phyloP scores from a whole-genome alignment of 2,113 vertebrate species.

The Hippoglossus stenolepis region DNA sequence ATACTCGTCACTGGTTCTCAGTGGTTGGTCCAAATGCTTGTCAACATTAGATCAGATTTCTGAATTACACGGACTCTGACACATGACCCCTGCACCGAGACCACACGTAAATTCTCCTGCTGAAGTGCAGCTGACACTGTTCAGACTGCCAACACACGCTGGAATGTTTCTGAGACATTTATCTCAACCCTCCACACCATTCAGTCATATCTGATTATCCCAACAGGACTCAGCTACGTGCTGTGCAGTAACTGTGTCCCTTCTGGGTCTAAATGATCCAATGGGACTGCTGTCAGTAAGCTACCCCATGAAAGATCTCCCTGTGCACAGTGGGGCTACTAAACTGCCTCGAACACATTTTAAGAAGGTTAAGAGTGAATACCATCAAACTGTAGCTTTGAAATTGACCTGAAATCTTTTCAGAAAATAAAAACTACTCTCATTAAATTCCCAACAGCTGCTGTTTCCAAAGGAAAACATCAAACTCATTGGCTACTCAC shows the following conservation, averaged over 20 bases:
- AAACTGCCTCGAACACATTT: background rate
- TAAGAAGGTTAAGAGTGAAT: background rate
- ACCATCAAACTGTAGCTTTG: background rate
- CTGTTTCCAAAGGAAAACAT: background rate
- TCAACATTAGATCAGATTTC: slow-evolving; percentile 1
- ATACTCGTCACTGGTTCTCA: background rate
- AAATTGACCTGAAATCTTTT: background rate
- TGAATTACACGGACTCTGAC: background rate
- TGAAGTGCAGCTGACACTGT: background rate
- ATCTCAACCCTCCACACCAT: background rate
- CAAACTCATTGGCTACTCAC: background rate
- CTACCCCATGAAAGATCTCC: background rate
- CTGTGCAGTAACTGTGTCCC: background rate
- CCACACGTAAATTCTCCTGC: background rate
- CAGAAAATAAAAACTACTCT: slow-evolving; percentile 4
- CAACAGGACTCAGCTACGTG: background rate
- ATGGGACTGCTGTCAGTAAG: background rate
- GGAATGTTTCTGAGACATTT: background rate
- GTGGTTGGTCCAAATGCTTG: slow-evolving; percentile 2
- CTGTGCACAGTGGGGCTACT: background rate
- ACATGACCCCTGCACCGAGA: background rate
- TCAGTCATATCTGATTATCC: slow-evolving; percentile 1
- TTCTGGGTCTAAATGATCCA: background rate
- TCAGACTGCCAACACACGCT: background rate
- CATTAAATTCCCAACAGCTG: background rate